Percentiles rank a stretch among this genome's conserved stretches.
Conservation (phyloP, 2,888 invertebrate genomes). For the Ophion costatus region DNA sequence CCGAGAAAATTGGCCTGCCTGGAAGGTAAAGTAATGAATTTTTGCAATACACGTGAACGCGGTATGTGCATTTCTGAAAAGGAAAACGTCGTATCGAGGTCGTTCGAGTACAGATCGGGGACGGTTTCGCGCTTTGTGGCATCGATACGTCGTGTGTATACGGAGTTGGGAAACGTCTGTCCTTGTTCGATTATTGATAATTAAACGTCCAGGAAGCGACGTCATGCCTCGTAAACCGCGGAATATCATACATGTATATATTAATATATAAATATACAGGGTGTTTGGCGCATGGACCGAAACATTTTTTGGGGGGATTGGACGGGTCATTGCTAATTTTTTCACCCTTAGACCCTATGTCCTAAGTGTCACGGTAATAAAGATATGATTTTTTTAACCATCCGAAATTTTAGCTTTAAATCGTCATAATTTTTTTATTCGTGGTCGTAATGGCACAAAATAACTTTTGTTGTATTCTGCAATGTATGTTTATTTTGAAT, state of each 20-base stretch:
- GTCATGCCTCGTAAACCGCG: slow-evolving; percentile 44
- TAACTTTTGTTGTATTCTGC: too few relatives aligned
- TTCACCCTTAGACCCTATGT: too few relatives aligned
- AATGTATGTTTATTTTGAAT: too few relatives aligned
- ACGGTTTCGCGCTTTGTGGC: not conserved
- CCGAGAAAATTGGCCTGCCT: not conserved
- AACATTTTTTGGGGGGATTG: too few relatives aligned
- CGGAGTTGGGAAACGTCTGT: slow-evolving; percentile 5
- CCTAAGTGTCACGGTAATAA: too few relatives aligned
- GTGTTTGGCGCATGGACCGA: too few relatives aligned
- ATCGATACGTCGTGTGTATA: not conserved
- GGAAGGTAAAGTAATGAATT: not conserved
- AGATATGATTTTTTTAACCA: too few relatives aligned
- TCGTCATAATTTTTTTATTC: too few relatives aligned
- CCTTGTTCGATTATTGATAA: slow-evolving; percentile 54
- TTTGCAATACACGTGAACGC: not conserved
- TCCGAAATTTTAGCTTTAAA: too few relatives aligned
- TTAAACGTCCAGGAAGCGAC: slow-evolving; percentile 46
- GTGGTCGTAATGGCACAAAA: too few relatives aligned
- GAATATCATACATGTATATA: not conserved
- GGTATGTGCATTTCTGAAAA: not conserved
- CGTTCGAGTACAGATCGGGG: not conserved
- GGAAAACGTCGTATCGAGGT: not conserved
- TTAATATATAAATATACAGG: not conserved
- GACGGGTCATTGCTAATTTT: too few relatives aligned